Evolutionary conservation across 2,888 invertebrate species (phyloP), one percentile per base, ranked within the genome.

Genomic region (Lycophotia porphyrea): DNA sequence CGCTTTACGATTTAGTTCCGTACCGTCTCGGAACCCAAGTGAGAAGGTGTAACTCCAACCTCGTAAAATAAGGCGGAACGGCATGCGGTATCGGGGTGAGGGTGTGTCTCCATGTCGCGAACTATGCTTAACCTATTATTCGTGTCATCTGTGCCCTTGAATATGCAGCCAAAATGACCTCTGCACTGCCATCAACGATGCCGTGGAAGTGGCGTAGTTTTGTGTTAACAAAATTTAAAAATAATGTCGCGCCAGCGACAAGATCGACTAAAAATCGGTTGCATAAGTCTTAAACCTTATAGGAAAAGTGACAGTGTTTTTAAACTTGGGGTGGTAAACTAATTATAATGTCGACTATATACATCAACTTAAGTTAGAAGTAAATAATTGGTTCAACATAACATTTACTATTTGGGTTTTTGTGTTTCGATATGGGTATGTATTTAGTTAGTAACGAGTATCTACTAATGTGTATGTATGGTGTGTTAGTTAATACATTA

Each of bases 1-100:
- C 27, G 2, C 13, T 52, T n/a, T n/a, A n/a, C 52, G 7, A 15
- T 55, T 15, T 15, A 55, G 15, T 7, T 27, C 2, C 7, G 27
- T 1, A 27, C 15, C 27, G 7, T 27, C 7, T 55, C 55, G 7
- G 1, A 27, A 55, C 7, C 13, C 55, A 55, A 55, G 15, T 15
- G 27, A 27, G 27, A 24, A 55, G 27, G 27, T 27, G 13, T 27
- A 27, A 27, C 15, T 27, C 27, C 13, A 55, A 27, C 52, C 5
- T 27, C 27, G 27, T 27, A 18, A 27, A 55, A 27, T 55, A 55
- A 27, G n/a, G 0, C 15, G 24, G n/a, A n/a, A 52, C 49, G 11
- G n/a, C 9, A 3, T 2, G n/a, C 49, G 11, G n/a, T 3, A 3
- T 2, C 3, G 9, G 47, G 9, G n/a, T n/a, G 0, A 5, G n/a